Evolutionary conservation across 2,888 invertebrate genomes (phyloP).

Genomic region (Agapostemon virescens): DNA sequence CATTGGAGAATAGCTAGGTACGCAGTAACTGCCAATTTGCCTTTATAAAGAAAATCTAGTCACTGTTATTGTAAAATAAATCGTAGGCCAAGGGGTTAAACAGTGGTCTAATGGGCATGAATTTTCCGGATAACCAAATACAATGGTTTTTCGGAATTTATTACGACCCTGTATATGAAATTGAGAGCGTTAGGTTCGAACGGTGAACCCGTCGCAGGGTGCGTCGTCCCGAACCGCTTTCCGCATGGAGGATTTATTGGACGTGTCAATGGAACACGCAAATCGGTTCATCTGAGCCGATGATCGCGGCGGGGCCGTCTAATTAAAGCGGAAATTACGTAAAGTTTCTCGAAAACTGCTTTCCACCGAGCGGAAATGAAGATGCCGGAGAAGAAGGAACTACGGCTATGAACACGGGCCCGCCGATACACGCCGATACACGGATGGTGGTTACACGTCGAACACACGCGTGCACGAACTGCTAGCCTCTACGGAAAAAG

Average conservation of each 20-base stretch:
- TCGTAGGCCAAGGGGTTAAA: too few relatives aligned
- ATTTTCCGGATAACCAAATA: too few relatives aligned
- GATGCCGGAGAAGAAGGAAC: constrained; percentile 71
- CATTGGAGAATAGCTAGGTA: too few relatives aligned
- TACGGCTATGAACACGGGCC: constrained; percentile 74
- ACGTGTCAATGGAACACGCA: background rate
- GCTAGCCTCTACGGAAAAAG: background rate
- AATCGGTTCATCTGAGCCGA: background rate
- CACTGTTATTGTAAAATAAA: too few relatives aligned
- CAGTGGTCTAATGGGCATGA: too few relatives aligned
- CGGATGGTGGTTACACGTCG: constrained; percentile 1
- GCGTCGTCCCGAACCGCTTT: background rate
- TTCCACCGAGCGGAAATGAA: constrained; percentile 68
- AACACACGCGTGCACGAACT: constrained; percentile 18
- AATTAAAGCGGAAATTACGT: constrained; percentile 63
- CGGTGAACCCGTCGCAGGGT: background rate
- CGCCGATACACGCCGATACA: constrained; percentile 43
- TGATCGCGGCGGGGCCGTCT: constrained; percentile 20
- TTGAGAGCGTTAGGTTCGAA: background rate
- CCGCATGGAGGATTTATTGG: too few relatives aligned
- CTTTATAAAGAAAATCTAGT: too few relatives aligned
- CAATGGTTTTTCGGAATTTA: too few relatives aligned
- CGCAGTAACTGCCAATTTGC: too few relatives aligned
- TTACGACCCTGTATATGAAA: background rate
- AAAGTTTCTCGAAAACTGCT: constrained; percentile 76